Base-by-base conservation (phyloP, 2,797 vertebrate genomes). In the Geotrypetes seraphini region DNA sequence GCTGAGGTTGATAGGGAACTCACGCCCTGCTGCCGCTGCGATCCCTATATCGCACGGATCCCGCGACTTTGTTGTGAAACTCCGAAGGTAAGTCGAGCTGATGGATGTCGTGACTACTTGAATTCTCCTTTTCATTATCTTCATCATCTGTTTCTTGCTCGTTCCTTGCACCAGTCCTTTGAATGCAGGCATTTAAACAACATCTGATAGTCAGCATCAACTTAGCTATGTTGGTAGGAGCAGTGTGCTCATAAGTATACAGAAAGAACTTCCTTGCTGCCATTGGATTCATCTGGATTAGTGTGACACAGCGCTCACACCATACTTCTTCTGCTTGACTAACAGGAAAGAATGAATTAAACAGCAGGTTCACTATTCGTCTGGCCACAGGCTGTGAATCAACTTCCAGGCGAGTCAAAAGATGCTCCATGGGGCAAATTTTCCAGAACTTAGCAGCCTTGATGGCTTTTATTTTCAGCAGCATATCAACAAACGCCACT, bases 361-460 rank as follows among this genome's bases (percentile, higher is more conserved):
- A 88, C 33, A 99, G 75, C 19, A 99, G 85, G 31, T 81, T 72
- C 16, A 86, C 87, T 2, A 99, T 76, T 12, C 96, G 88, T 25
- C 87, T 89, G 3, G 78, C 82, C 27, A 96, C 89, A 0, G 88
- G 75, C 2, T 58, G 71, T 0, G 89, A 85, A 48, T 96, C 94
- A 0, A 51, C 49, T 12, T 86, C 90, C 16, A 99, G 74, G 2
- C 90, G 88, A 23, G 67, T 60, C 53, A 99, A 63, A 26, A 99
- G 86, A 53, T 98, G 89, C 19, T 97, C 91, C 81, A 94, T 88
- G 26, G 78, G 85, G 55, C 91, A 96, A 43, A 99, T 85, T 10
- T 88, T 87, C 96, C 96, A 99, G 60, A 97, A 98, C 96, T 99
- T 99, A n/a, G 91, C 90, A 36, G 91, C 92, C 28, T 83, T 84